Evolutionary conservation across 2,888 invertebrate species (phyloP), one percentile per base, ranked within the genome.

Genomic region (Cryptus armator): DNA sequence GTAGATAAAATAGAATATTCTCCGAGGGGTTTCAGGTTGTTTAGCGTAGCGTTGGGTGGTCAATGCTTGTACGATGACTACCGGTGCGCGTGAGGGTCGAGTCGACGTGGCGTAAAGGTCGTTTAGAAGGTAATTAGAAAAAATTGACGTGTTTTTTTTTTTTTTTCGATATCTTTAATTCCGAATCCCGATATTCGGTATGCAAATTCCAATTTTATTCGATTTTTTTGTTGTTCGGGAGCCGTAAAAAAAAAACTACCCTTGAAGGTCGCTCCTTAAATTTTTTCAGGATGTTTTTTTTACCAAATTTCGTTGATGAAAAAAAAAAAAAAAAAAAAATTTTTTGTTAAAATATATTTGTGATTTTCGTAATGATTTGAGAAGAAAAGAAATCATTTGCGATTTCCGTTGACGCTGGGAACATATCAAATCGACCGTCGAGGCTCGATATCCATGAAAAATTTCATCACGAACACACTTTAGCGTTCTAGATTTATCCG

Each of bases 1-100:
- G 14, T 16, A 0, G 72, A 44, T 59, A 44, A 56, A 72, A 44
- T 44, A 43, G 43, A 3, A 59, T 72, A 44, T 59, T 72, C 44
- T 72, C 7, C n/a, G 24, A 14, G 44, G 66, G 44, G 10, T 71
- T 70, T 37, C n/a, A 24, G 32, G 32, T 37, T 62, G 32, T 29
- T n/a, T 14, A 62, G 62, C n/a, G 32, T 2, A 6, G 24, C 12
- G 14, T 0, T 59, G 56, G 59, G 59, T 46, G 59, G 44, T 29
- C 56, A 24, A 24, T 44, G 24, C n/a, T 44, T 37, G 14, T 43
- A 53, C 16, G n/a, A n/a, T 32, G 32, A 19, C 53, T 2, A 37
- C 9, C 16, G 53, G 16, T 51, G 48, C 9, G 51, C 51, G 51
- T 16, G 16, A 16, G 51, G 48, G 5, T n/a, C 19, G 16, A 53